These are phyloP conservation scores for Tyrannus savana DNA, from an alignment of 2,113 vertebrate species.

Conservation along the genomic window DNA sequence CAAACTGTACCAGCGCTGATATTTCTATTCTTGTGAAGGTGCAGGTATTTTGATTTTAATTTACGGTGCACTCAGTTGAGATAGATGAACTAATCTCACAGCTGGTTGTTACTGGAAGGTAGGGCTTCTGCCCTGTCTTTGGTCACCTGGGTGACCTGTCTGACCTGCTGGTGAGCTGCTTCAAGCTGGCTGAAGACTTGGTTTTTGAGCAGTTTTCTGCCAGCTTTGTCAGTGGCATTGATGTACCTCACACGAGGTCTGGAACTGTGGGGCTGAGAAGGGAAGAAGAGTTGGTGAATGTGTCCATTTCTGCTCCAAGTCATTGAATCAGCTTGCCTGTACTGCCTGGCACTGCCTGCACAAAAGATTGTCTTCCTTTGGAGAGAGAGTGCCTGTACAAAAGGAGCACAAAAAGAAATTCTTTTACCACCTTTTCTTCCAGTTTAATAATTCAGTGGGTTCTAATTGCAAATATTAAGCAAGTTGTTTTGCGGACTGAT, in stretches of 20 bases:
- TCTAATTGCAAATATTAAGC: not conserved
- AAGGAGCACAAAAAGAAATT: not conserved
- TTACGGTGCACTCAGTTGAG: not conserved
- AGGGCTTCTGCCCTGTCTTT: not conserved
- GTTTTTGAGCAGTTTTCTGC: not conserved
- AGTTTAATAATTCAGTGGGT: not conserved
- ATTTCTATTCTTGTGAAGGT: not conserved
- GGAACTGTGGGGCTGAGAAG: not conserved
- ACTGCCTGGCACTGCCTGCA: not conserved
- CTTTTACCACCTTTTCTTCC: too few relatives aligned
- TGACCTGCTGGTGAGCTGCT: not conserved
- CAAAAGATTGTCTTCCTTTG: not conserved
- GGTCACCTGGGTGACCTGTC: not conserved
- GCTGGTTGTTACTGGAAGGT: not conserved
- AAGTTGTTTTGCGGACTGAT: not conserved
- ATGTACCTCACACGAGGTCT: not conserved
- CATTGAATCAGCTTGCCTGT: not conserved
- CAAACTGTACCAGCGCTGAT: not conserved
- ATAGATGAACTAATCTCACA: not conserved
- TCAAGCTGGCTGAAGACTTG: not conserved
- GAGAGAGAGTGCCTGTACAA: not conserved
- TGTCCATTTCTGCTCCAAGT: not conserved
- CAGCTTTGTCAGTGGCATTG: not conserved
- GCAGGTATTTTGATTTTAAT: not conserved
- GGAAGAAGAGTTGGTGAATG: not conserved